Percentiles rank a stretch among this genome's conserved stretches.
Conservation (phyloP, 2,888 invertebrate genomes). For the Hofmannophila pseudospretella region DNA sequence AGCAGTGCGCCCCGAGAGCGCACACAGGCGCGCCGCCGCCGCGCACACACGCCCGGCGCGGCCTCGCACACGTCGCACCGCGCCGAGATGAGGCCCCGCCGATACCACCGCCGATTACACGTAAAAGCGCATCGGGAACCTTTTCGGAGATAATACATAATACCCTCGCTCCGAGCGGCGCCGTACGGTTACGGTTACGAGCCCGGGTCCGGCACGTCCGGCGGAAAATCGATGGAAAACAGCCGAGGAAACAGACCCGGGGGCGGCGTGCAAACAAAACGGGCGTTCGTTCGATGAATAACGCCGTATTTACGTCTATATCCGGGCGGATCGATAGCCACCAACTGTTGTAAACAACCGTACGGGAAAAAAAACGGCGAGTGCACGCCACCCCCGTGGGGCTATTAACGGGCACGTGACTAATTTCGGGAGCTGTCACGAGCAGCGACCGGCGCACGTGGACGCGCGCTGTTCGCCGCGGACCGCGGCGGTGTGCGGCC, state of each 20-base stretch:
- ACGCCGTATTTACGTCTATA: slow-evolving; percentile 59
- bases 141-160: slow-evolving; percentile 47
- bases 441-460: slow-evolving; percentile 58
- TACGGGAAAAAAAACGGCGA: slow-evolving; percentile 56
- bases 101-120: slow-evolving; percentile 39
- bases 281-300: slow-evolving; percentile 49
- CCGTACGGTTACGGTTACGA: slow-evolving; percentile 5
- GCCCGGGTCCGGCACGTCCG: slow-evolving; percentile 24
- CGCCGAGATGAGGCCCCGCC: slow-evolving; percentile 25
- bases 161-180: slow-evolving; percentile 23
- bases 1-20: slow-evolving; percentile 65
- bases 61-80: slow-evolving; percentile 19
- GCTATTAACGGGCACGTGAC: slow-evolving; percentile 74
- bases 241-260: slow-evolving; percentile 46
- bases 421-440: slow-evolving; percentile 74
- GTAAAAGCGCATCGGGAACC: slow-evolving; percentile 57
- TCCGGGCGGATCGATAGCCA: slow-evolving; percentile 66
- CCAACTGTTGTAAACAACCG: slow-evolving; percentile 74
- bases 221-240: slow-evolving; percentile 66
- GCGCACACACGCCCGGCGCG: slow-evolving; percentile 21
- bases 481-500: slow-evolving; percentile 11
- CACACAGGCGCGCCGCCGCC: slow-evolving; percentile 42
- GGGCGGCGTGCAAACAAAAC: slow-evolving; percentile 44
- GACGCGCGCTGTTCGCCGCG: slow-evolving; percentile 21
- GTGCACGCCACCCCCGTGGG: slow-evolving; percentile 51